Conservation (phyloP, 1,140 invertebrate genomes). For the Atta texana region DNA sequence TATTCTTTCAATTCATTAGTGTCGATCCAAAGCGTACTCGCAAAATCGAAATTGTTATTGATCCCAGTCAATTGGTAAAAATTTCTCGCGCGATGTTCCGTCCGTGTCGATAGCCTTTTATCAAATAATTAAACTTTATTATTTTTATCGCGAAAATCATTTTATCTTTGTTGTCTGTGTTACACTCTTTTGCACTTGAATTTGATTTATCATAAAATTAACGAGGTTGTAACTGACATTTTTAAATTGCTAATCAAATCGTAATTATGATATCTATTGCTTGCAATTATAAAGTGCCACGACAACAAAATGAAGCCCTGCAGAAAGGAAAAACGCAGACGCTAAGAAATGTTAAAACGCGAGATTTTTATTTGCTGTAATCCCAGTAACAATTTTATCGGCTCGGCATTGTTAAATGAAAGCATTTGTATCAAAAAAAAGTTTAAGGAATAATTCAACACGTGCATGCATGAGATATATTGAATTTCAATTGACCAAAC, state of each 20-base stretch:
- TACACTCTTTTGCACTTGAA: constrained; percentile 39
- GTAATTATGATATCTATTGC: constrained; percentile 26
- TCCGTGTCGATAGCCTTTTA: constrained; percentile 34
- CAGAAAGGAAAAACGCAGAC: background rate
- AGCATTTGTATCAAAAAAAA: background rate
- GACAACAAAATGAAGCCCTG: background rate
- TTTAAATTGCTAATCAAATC: constrained; percentile 35
- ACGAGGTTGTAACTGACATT: constrained; percentile 13
- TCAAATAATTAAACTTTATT: constrained; percentile 13
- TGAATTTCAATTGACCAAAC: constrained; percentile 15
- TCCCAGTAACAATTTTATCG: constrained; percentile 7
- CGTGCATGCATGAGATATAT: constrained; percentile 39
- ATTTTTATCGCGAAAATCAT: constrained; percentile 26
- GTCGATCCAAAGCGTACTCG: constrained; percentile 69
- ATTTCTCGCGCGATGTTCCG: constrained; percentile 51
- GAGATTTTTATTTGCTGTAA: constrained; percentile 4
- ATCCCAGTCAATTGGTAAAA: constrained; percentile 9
- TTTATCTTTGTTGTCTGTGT: constrained; percentile 14
- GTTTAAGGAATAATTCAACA: constrained; percentile 15
- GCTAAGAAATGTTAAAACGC: background rate
- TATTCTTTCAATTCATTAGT: background rate
- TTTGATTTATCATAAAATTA: constrained; percentile 6
- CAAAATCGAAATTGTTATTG: constrained; percentile 48
- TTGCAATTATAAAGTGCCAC: constrained; percentile 25
- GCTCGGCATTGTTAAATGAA: background rate